These are phyloP conservation scores for Rutilus rutilus DNA, from an alignment of 2,113 vertebrate species.

Conservation along the genomic window DNA sequence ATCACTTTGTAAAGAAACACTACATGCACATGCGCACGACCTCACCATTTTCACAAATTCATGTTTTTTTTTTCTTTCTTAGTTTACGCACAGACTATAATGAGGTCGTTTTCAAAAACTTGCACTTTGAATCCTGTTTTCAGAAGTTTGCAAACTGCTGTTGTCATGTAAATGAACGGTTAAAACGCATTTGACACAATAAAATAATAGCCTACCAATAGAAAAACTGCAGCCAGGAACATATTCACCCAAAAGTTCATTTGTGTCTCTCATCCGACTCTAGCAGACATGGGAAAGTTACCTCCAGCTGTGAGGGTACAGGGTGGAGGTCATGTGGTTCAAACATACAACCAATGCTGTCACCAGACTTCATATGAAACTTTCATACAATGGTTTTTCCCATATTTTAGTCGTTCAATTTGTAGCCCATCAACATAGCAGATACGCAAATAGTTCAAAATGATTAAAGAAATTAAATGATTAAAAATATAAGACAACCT, in stretches of 20 bases:
- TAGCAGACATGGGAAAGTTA: slow-evolving; percentile 25
- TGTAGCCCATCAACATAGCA: background rate
- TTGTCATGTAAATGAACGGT: too few species aligned
- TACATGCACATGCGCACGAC: too few species aligned
- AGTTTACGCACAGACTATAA: too few species aligned
- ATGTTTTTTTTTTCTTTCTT: too few species aligned
- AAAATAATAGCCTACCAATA: background rate
- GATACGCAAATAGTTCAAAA: background rate
- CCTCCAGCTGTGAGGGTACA: slow-evolving; percentile 7
- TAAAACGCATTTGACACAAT: background rate
- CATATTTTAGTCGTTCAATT: too few species aligned
- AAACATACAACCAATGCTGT: slow-evolving; percentile 23
- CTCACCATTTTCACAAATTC: too few species aligned
- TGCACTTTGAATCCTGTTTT: too few species aligned
- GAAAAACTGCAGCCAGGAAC: background rate
- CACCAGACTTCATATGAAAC: background rate
- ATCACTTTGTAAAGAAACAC: too few species aligned
- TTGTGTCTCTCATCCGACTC: background rate
- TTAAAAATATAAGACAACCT: background rate
- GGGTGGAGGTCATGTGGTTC: slow-evolving; percentile 29
- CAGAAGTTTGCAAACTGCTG: too few species aligned
- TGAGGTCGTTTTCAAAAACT: too few species aligned
- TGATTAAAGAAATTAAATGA: background rate
- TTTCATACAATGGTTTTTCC: background rate
- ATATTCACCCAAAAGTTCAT: background rate